These are phyloP conservation scores for Dasypus novemcinctus DNA, from an alignment of 2,113 vertebrate genomes.

Conservation along the genomic window DNA sequence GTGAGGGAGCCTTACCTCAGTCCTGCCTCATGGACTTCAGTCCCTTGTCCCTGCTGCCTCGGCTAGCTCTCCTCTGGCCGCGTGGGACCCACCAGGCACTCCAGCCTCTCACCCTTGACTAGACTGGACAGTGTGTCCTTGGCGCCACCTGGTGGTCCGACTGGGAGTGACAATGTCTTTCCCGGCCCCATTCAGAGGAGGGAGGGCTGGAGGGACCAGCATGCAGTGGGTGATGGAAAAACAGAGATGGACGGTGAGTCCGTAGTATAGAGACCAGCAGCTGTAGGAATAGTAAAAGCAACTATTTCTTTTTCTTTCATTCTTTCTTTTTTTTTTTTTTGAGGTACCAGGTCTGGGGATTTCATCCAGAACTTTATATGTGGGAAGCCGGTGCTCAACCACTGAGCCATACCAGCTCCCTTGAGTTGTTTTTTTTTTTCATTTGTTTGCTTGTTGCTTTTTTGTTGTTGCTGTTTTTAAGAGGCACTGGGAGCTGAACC, in stretches of 20 bases:
- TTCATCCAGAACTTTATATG: too few relatives aligned
- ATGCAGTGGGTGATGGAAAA: not conserved
- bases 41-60: not conserved
- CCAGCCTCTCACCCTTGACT: not conserved
- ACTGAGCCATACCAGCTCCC: too few relatives aligned
- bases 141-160: constrained; percentile 52
- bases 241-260: not conserved
- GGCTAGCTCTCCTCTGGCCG: not conserved
- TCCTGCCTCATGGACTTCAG: not conserved
- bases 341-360: too few relatives aligned
- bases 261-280: not conserved
- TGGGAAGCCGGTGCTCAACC: too few relatives aligned
- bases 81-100: not conserved
- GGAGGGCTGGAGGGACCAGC: not conserved
- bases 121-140: not conserved
- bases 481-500: too few relatives aligned
- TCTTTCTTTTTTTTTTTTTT: too few relatives aligned
- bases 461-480: too few relatives aligned
- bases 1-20: constrained; percentile 73
- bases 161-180: not conserved
- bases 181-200: not conserved
- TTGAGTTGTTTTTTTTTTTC: too few relatives aligned
- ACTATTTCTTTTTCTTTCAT: too few relatives aligned
- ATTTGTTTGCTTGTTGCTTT: too few relatives aligned
- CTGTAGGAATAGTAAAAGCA: not conserved